Evolutionary conservation across 2,797 vertebrate genomes (phyloP), one percentile per base, ranked within the genome.

Genomic region (Gymnoscopelus braueri): DNA sequence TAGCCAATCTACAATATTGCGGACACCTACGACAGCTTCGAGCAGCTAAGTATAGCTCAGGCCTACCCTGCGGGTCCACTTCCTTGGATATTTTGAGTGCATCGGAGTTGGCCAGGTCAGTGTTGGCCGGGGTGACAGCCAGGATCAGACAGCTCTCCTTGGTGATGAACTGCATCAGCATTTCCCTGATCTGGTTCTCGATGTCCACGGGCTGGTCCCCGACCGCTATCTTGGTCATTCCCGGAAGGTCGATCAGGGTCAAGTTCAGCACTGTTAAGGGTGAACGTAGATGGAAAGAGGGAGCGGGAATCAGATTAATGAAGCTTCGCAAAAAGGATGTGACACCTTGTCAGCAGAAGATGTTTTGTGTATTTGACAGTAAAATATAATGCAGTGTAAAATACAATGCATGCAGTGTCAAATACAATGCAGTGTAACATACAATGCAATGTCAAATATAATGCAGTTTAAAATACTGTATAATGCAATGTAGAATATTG

Each of bases 1-100:
- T 6, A 39, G 5, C 35, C 35, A 39, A 39, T 39, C 35, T 39
- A 39, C 5, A 39, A 39, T 6, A 39, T 6, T 8, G 6, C 7
- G 7, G 35, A 39, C 7, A 8, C 5, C 5, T 2, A 44, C 2
- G 9, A 10, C 39, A 44, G 39, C 39, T 44, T 7, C 9, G 39
- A 44, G 39, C 39, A 44, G 39, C 39, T 44, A 44, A 44, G 39
- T 44, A 9, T 9, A 44, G 8, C 39, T 10, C 39, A 44, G 39
- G 9, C 9, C 74, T 72, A 96, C 97, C 97, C 89, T 97, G 97
- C 0, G 97, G 97, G 77, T 99, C 97, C 0, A 99, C 96, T 51
- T 99, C 97, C 85, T 98, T 98, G n/a, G 96, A 86, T 65, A 98
- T 90, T 86, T 98, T 98, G 65, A 99, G 96, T 0, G 97, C 97